Conservation (phyloP, 2,797 vertebrate genomes). For the Craterocephalus amniculus region DNA sequence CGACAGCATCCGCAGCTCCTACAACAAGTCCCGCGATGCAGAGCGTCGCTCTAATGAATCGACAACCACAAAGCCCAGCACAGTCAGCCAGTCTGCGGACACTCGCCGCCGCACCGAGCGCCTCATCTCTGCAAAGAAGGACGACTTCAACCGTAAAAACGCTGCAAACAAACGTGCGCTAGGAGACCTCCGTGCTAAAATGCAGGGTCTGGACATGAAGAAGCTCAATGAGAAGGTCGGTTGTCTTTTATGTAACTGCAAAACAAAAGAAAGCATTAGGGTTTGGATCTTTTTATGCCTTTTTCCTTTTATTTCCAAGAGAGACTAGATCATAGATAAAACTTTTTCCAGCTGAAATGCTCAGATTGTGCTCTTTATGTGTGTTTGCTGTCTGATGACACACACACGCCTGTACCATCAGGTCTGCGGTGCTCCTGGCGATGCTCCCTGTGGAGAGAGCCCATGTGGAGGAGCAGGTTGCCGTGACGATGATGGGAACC, state of each 20-base stretch:
- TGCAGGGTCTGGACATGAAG: conserved; percentile 84
- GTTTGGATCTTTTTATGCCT: no score
- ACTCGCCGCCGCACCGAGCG: conserved; percentile 85
- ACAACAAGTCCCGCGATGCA: conserved; percentile 86
- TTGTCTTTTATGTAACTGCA: not conserved
- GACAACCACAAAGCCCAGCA: conserved; percentile 83
- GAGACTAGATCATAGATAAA: not conserved
- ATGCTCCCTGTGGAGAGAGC: conserved; percentile 89
- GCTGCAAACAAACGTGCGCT: conserved; percentile 88
- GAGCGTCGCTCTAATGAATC: conserved; percentile 86
- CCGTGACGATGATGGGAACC: conserved; percentile 90
- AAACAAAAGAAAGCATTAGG: not conserved
- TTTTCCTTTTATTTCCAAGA: not conserved
- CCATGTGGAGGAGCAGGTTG: conserved; percentile 95
- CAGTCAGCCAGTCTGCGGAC: conserved; percentile 85
- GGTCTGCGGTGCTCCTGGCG: conserved; percentile 89
- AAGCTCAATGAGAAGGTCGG: conserved; percentile 93
- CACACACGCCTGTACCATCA: conserved; percentile 62
- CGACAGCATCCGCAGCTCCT: conserved; percentile 90
- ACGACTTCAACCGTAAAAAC: conserved; percentile 90
- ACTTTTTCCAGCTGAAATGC: no score
- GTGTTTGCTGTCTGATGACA: not conserved
- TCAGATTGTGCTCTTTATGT: not conserved
- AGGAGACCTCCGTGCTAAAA: conserved; percentile 79
- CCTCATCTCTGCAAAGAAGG: conserved; percentile 84